Percentiles rank a stretch among this genome's conserved stretches.
phyloP scores from a whole-genome alignment of 1,140 invertebrate species.

The Nymphalis io region DNA sequence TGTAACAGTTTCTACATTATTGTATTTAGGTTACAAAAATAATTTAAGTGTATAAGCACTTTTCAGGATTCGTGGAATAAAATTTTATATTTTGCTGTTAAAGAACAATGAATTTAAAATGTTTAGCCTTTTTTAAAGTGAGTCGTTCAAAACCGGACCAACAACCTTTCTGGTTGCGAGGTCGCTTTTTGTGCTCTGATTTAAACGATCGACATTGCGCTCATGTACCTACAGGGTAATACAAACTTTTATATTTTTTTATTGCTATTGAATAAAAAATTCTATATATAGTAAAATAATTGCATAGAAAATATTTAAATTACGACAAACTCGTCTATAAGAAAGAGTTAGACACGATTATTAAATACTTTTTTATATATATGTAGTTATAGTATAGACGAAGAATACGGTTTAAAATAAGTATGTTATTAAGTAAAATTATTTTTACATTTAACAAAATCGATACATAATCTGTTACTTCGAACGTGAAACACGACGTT shows the following conservation, averaged over 20 bases:
- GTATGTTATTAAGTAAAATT: too few species aligned
- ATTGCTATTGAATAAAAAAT: too few species aligned
- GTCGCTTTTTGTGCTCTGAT: constrained; percentile 56
- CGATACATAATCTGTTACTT: not conserved
- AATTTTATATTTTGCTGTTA: not conserved
- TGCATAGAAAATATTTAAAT: too few species aligned
- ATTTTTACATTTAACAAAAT: not conserved
- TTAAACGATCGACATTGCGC: constrained; percentile 41
- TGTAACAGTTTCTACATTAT: too few species aligned
- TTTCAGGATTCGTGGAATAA: not conserved
- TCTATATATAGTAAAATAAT: too few species aligned
- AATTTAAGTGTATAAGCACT: constrained; percentile 1
- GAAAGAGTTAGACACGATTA: too few species aligned
- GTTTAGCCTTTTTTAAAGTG: constrained; percentile 8
- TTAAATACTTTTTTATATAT: too few species aligned
- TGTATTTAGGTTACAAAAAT: not conserved
- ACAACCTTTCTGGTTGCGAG: constrained; percentile 53
- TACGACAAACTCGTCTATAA: too few species aligned
- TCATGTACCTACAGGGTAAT: constrained; percentile 4
- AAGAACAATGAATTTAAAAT: constrained; percentile 8
- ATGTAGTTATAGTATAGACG: too few species aligned
- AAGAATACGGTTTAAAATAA: too few species aligned
- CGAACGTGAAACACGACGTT: constrained; percentile 24
- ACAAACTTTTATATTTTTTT: too few species aligned
- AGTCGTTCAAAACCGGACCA: constrained; percentile 48